Evolutionary conservation across 2,113 vertebrate species (phyloP).

Genomic region (human (Homo sapiens)): DNA sequence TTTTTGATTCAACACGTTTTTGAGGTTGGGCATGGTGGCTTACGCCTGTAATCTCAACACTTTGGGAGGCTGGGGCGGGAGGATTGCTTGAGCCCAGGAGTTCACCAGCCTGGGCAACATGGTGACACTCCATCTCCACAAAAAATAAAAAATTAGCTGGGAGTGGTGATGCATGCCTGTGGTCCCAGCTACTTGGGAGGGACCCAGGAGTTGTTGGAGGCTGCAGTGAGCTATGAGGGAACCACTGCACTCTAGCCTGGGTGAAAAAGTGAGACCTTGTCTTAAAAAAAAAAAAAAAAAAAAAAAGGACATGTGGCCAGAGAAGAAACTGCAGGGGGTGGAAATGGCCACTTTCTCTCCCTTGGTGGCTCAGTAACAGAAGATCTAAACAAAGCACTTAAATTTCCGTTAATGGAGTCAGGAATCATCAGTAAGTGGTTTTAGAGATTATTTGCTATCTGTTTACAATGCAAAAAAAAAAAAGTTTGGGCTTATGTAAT

Average conservation of each 20-base stretch:
- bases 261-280: neutral
- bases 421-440: constrained; percentile 59
- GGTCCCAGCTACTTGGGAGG: neutral
- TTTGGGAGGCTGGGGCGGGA: neutral
- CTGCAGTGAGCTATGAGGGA: neutral
- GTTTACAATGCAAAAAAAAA: constrained; percentile 52
- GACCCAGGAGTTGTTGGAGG: neutral
- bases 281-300: neutral
- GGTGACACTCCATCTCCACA: neutral
- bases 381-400: constrained; percentile 62
- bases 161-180: neutral
- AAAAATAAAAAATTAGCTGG: neutral
- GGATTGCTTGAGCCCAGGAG: neutral
- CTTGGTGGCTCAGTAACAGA: neutral
- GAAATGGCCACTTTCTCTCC: neutral
- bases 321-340: neutral
- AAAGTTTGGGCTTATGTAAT: constrained; percentile 55
- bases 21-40: neutral
- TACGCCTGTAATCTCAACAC: neutral
- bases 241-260: neutral
- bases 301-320: neutral
- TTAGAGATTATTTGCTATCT: constrained; percentile 59
- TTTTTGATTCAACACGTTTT: no score
- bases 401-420: constrained; percentile 50
- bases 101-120: neutral